Evolutionary conservation across 2,113 vertebrate genomes (phyloP), one percentile per base, ranked within the genome.

Genomic region (Epinephelus lanceolatus): DNA sequence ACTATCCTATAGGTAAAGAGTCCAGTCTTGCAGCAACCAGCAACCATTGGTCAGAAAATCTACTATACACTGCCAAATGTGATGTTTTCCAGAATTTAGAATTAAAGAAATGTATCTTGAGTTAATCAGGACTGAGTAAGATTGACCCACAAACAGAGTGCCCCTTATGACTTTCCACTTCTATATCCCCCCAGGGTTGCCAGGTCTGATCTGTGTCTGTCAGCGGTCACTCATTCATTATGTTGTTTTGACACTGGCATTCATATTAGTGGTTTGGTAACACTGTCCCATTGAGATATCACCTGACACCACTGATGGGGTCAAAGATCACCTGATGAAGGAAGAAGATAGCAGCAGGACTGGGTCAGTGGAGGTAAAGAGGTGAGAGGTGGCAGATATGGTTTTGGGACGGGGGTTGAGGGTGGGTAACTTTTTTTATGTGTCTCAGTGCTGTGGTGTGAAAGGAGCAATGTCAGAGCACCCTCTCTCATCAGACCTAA

Each of bases 401-500:
- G 42, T 57, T 27, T 30, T 47, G 45, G 60, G 59, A 42, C 6
- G 19, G 23, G 27, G n/a, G 10, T 51, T 40, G 27, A 49, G n/a
- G 7, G 65, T 37, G 51, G 57, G 42, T 66, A 37, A 49, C 59
- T 69, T 76, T 53, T 69, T 78, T 37, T 55, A 49, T 86, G 81
- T 84, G 65, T 67, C 78, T 80, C 11, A 21, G 51, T 12, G 67
- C 62, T 74, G 74, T n/a, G 17, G 33, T 81, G 45, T 60, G 51
- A 33, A 85, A 67, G n/a, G 33, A 68, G 72, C 69, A 75, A 66
- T 65, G 52, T 83, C 65, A 78, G 70, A 60, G 71, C 61, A 72
- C 53, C 61, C 9, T 87, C 60, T 68, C 74, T 67, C 45, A 75
- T 37, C 51, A 78, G 63, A 53, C 27, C 68, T 62, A 33, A 87